phyloP scores from a whole-genome alignment of 1,140 invertebrate genomes.

The Semibalanus balanoides region DNA sequence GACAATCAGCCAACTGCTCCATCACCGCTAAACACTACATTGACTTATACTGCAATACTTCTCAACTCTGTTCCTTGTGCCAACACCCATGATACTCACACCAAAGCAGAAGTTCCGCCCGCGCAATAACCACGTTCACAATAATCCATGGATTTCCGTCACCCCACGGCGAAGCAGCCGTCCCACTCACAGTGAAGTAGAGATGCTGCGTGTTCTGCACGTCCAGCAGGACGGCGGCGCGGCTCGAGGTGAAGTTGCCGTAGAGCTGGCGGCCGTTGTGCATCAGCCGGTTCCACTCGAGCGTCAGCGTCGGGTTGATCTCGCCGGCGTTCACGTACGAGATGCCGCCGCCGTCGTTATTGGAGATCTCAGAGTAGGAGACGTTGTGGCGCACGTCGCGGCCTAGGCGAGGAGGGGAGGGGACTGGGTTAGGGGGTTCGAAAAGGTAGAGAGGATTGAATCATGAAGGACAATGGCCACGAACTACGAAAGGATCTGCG shows the following conservation, averaged over 20 bases:
- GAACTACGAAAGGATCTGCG: background rate
- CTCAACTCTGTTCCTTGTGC: too few species aligned
- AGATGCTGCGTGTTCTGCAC: conserved; percentile 87
- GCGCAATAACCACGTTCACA: too few species aligned
- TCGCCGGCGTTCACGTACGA: conserved; percentile 82
- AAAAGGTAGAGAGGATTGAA: too few species aligned
- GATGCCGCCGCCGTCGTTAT: conserved; percentile 78
- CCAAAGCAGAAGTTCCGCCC: too few species aligned
- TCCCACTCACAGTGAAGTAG: conserved; percentile 53
- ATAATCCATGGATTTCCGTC: too few species aligned
- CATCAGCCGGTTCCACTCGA: conserved; percentile 73
- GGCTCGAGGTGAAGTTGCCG: conserved; percentile 89
- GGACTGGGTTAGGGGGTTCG: too few species aligned
- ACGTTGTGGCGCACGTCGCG: conserved; percentile 84
- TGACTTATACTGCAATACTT: too few species aligned
- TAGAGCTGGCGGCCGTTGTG: conserved; percentile 81
- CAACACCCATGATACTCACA: too few species aligned
- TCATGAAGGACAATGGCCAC: too few species aligned
- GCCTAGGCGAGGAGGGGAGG: too few species aligned
- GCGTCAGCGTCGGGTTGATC: conserved; percentile 82
- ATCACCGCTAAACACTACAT: too few species aligned
- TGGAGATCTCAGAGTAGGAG: conserved; percentile 61
- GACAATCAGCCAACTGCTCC: too few species aligned
- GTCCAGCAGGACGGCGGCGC: conserved; percentile 65
- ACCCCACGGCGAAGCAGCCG: conserved; percentile 6